phyloP scores from a whole-genome alignment of 2,113 vertebrate species.

The Cephalopterus ornatus region DNA sequence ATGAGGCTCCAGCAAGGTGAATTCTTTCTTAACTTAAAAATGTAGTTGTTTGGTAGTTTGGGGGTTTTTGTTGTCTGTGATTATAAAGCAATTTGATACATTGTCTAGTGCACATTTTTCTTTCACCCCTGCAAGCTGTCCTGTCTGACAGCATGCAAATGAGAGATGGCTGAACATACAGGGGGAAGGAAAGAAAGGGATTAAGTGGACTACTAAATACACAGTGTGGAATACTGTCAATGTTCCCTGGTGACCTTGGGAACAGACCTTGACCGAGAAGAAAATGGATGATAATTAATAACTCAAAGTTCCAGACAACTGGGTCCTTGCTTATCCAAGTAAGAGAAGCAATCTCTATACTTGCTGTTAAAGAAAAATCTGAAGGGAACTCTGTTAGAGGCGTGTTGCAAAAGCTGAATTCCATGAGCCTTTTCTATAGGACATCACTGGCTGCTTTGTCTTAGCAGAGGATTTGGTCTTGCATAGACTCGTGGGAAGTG shows the following conservation, averaged over 20 bases:
- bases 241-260: not conserved
- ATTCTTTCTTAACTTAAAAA: conserved; percentile 1
- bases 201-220: not conserved
- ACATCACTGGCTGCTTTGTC: not conserved
- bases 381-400: not conserved
- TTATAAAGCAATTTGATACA: not conserved
- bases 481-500: not conserved
- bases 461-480: not conserved
- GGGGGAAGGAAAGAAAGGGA: not conserved
- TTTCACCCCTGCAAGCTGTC: conserved; percentile 19
- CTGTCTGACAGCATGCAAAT: conserved; percentile 5
- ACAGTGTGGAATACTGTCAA: not conserved
- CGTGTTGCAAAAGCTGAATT: not conserved
- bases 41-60: not conserved
- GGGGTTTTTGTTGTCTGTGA: not conserved
- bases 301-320: not conserved
- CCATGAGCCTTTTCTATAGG: not conserved
- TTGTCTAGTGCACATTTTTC: not conserved
- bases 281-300: not conserved
- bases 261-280: not conserved
- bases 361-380: not conserved
- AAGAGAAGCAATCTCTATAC: not conserved
- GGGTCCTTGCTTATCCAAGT: not conserved
- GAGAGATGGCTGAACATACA: not conserved
- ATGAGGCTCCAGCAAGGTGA: conserved; percentile 48